Evolutionary conservation across 53 echinoderm and acorn worm genomes (phyloP), one percentile per base, ranked within the genome.

Genomic region (Hippasteria phrygiana): DNA sequence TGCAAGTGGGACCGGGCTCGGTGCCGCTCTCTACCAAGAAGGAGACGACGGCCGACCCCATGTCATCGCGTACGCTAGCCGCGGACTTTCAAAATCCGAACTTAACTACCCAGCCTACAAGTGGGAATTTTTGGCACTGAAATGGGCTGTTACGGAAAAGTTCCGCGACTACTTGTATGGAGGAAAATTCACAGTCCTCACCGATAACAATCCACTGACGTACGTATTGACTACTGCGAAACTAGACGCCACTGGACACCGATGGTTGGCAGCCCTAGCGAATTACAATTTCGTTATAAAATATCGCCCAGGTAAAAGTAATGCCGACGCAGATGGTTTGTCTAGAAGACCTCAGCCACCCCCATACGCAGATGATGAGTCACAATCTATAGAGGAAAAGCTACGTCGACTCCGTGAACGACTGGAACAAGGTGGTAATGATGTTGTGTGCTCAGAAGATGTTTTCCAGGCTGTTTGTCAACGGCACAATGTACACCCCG

Each of bases 141-240:
- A 93, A 78, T 93, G 90, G 90, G 90, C 90, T 2, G 62, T 93
- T 17, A 93, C 93, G 24, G 88, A 90, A 17, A 93, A 93, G 83
- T 93, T 93, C 39, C 36, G 59, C 13, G 90, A 90, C 75, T 93
- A 93, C 70, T 28, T 93, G 17, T 87, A 93, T 71, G 90, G 90
- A 39, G 43, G 29, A 33, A 26, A 54, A n/a, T 93, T 93, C 74
- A 90, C 78, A 0, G 90, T 94, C 1, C 45, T 91, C 4, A 93
- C 88, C 5, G 87, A 90, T 73, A 93, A 90, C 62, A 93, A 90
- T 46, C 93, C 88, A 3, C 81, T 93, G 24, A 89, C 90, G 1
- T 93, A 93, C 34, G 83, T 93, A 6, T 27, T 87, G 38, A 80
- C 93, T 1, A 87, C 93, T 5, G 93, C 93, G 0, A 93, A 93